Evolutionary conservation across 2,797 vertebrate genomes (phyloP), one percentile per base, ranked within the genome.

Genomic region (Siniperca undulata): DNA sequence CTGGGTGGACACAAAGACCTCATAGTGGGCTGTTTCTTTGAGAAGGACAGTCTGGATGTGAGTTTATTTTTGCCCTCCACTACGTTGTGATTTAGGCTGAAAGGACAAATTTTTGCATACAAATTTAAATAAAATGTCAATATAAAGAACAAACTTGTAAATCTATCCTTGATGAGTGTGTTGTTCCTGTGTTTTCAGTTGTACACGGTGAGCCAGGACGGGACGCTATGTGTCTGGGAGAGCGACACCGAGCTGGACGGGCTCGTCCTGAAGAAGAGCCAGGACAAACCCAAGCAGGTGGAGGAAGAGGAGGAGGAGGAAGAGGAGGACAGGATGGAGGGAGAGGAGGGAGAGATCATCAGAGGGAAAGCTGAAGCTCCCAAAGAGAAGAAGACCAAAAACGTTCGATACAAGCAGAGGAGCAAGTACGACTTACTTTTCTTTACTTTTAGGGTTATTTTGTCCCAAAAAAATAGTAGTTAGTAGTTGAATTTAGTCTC

Each of bases 1-100:
- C 94, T 99, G 46, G 98, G 97, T 1, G 99, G 98, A 24, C 99
- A 99, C 92, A 99, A 98, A 83, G 97, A 99, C 8, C 10, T 97
- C 52, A 95, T 99, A 0, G 95, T 99, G 60, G 97, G 96, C 72
- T 99, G 98, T 81, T 99, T 99, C 94, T 99, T 99, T 52, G 97
- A 98, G 90, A 96, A 96, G 88, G 92, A 94, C 95, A 99, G 97
- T 80, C 93, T 99, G 38, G 97, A 99, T 77, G 98, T 99, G 95
- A 20, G 97, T 88, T 67, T 46, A 9, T 3, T 34, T 50, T 17
- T 1, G 8, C 5, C 2, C 14, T 52, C 9, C n/a, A 4, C 7
- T 5, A 1, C 7, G 17, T 50, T 30, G 11, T 20, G 13, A 20
- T 38, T 56, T 12, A 2, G 0, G 5, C 4, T 19, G 5, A 34